A percentile compares a stretch with the other conserved stretches of the same genome.
These are phyloP conservation scores for Lasioglossum pauxillum DNA, from an alignment of 2,888 invertebrate genomes.

Conservation along the genomic window DNA sequence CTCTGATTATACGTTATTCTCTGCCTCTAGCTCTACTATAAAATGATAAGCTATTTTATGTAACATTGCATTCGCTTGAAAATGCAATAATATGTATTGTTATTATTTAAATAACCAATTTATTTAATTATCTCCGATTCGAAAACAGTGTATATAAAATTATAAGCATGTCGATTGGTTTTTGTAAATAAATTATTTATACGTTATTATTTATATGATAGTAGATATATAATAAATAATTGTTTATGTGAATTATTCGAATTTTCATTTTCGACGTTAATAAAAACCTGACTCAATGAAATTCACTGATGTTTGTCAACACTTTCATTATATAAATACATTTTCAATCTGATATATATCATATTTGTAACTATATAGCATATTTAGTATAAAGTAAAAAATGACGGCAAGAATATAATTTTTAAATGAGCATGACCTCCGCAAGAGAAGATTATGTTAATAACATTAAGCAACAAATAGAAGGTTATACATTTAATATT, in stretches of 20 bases:
- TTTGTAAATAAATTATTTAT: slow-evolving; percentile 3
- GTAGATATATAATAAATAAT: not conserved
- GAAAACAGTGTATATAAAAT: not conserved
- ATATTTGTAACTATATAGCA: not conserved
- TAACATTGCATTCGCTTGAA: not conserved
- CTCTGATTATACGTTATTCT: not conserved
- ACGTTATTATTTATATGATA: not conserved
- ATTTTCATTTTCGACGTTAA: not conserved
- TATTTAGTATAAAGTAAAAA: not conserved
- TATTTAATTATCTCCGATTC: not conserved
- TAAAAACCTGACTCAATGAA: not conserved
- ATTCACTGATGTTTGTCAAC: not conserved
- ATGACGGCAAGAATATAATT: not conserved
- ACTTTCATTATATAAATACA: not conserved
- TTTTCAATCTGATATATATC: not conserved
- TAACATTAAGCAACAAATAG: slow-evolving; percentile 26
- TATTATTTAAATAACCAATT: slow-evolving; percentile 14
- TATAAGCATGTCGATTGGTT: not conserved
- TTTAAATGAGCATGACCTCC: not conserved
- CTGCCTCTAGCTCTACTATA: too few species aligned
- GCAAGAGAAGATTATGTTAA: not conserved
- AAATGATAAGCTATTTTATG: not conserved
- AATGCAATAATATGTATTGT: slow-evolving; percentile 6
- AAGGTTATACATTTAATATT: not conserved
- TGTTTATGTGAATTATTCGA: not conserved